Base-by-base conservation (phyloP, 2,113 vertebrate species). In the Bos indicus region DNA sequence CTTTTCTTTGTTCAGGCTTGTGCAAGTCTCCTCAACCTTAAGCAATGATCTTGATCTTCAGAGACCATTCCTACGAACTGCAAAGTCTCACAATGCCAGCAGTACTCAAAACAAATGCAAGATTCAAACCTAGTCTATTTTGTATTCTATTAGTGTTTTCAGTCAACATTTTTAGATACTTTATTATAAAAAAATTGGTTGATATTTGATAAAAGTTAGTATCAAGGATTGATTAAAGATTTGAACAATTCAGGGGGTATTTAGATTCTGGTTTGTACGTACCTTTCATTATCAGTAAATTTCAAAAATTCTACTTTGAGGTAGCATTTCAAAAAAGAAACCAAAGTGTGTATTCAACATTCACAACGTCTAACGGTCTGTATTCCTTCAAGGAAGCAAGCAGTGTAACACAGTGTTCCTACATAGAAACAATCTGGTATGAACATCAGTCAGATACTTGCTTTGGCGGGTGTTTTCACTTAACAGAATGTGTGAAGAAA, bases 401-500 rank as follows among this genome's bases (percentile, higher is more conserved):
- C 48, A 64, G 78, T 60, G 19, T 89, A 84, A 95, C 90, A 96
- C 13, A 25, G 87, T 95, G 98, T 97, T 98, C 97, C 94, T 97
- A 89, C 98, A 78, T 89, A 92, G 94, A 97, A 96, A 98, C 96
- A 98, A 96, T 98, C 71, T 97, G 94, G 92, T 97, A 98, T 98
- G 98, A 98, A 98, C 98, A 98, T 96, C 54, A 92, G 94, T 96
- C 85, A 71, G 97, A 81, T 98, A 98, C 98, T 98, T 99, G 96
- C 92, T 98, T 98, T 98, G 98, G 98, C 97, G 9, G 33, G 6
- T 60, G 82, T 98, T 40, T 40, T 96, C 89, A 93, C 96, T 98
- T 98, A 88, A 97, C 82, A 97, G 95, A 98, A 98, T 94, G 74
- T 96, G 21, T 98, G 98, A 98, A 97, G 96, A 98, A 98, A 97